Base-by-base conservation (phyloP, 2,888 invertebrate species). In the Pheosia gnoma region DNA sequence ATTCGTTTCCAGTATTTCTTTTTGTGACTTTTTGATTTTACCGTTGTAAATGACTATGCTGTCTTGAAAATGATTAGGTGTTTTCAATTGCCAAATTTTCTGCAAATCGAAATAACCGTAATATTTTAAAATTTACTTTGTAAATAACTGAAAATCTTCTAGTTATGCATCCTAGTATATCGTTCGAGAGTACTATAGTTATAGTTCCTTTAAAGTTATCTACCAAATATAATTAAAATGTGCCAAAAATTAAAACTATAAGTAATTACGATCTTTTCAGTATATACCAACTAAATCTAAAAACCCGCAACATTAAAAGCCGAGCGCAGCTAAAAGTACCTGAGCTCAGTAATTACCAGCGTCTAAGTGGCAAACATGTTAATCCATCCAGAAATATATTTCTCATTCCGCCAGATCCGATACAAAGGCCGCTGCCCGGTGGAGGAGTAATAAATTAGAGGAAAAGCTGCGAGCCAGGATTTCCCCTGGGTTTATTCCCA, bases 401-500 rank as follows among this genome's bases (percentile, higher is more conserved):
- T 89, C 88, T 89, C 88, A 87, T 89, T 87, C 84, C 85, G 81
- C 77, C 87, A 88, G 86, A 91, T 91, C 88, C 90, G 90, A 92
- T 92, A 93, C 91, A 92, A 89, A 91, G 90, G 88, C 90, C 90
- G 89, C 87, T 92, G 81, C 88, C 89, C 92, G 90, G 86, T 89
- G 88, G 89, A 92, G 85, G 76, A 87, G 90, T 85, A 80, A 93
- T 93, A 93, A 93, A 93, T 93, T 92, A 92, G 89, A 83, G 75
- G 92, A 88, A 92, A 93, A 92, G 93, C 92, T 90, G 88, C 91
- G 88, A 86, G 87, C 89, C 89, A 89, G 93, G 93, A 93, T 93
- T 93, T 92, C 92, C 93, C 93, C 79, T 85, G 93, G 89, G 93
- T 87, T 93, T 93, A 93, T 92, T 92, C 93, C 86, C 92, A 92